Percentiles rank a stretch among this genome's conserved stretches.
Evolutionary conservation across 2,113 vertebrate species (phyloP).

Genomic region (Dasypus novemcinctus): DNA sequence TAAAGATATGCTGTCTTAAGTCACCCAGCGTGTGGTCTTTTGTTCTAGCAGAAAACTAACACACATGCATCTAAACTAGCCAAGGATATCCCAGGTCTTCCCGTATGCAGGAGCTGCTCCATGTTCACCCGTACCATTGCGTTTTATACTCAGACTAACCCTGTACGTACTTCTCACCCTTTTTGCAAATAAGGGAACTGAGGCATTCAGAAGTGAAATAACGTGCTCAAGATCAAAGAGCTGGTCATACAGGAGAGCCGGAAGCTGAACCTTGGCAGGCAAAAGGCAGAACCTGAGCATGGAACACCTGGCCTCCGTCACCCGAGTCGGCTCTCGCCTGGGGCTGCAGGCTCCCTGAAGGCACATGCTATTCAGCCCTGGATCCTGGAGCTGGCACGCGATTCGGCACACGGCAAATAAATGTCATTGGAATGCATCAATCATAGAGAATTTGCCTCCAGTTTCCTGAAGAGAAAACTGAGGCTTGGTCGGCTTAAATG

Average conservation of each 20-base stretch:
- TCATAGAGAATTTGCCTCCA: no score
- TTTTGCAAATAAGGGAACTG: not conserved
- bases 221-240: not conserved
- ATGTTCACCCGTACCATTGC: fast-evolving
- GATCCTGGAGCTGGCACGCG: not conserved
- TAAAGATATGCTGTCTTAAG: no score
- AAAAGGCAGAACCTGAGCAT: not conserved
- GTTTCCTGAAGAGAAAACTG: no score
- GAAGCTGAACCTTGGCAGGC: fast-evolving
- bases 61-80: not conserved
- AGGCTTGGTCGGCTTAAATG: no score
- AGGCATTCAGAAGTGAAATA: not conserved
- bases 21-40: no score
- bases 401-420: not conserved
- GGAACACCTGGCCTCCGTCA: fast-evolving
- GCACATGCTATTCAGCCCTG: fast-evolving
- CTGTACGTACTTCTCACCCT: not conserved
- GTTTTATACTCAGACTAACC: not conserved
- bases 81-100: not conserved
- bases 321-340: fast-evolving
- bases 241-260: not conserved
- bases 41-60: no score
- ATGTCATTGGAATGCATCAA: not conserved
- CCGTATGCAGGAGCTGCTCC: not conserved
- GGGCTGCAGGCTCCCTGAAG: not conserved